Evolutionary conservation across 2,888 invertebrate genomes (phyloP).

Genomic region (Nasonia oneida): DNA sequence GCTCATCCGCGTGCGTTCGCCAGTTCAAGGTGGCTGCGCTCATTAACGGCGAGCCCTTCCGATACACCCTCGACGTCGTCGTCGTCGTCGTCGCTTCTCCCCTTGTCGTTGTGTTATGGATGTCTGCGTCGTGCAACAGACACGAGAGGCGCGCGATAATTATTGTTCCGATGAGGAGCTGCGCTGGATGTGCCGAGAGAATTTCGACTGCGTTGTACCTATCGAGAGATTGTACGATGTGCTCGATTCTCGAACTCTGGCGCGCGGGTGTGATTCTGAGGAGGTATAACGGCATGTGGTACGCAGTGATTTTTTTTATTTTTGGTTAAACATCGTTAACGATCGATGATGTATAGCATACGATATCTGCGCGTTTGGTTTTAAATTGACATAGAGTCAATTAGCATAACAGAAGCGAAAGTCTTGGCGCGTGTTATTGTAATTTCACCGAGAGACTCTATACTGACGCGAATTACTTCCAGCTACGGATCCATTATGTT

Average conservation of each 20-base stretch:
- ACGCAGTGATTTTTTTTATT: no score
- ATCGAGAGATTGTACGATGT: no score
- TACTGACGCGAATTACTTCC: neutral
- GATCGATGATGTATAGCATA: neutral
- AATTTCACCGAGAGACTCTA: neutral
- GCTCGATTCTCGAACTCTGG: no score
- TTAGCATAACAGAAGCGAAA: neutral
- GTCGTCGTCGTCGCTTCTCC: conserved; percentile 38
- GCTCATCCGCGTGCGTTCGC: conserved; percentile 74
- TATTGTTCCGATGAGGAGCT: conserved; percentile 61
- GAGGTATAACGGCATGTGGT: no score
- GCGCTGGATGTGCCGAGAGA: no score
- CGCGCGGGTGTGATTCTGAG: no score
- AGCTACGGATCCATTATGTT: neutral
- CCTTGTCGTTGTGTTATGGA: neutral
- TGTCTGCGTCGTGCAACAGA: conserved; percentile 1
- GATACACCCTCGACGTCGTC: conserved; percentile 59
- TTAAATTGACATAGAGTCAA: neutral
- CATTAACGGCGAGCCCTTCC: conserved; percentile 71
- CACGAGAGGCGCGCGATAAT: conserved; percentile 57
- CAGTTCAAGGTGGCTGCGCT: conserved; percentile 78
- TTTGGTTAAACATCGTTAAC: neutral
- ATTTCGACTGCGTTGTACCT: no score
- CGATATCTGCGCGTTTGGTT: neutral
- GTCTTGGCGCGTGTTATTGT: neutral